Evolutionary conservation across 2,113 vertebrate species (phyloP), one percentile per base, ranked within the genome.

Genomic region (Geococcyx californianus): DNA sequence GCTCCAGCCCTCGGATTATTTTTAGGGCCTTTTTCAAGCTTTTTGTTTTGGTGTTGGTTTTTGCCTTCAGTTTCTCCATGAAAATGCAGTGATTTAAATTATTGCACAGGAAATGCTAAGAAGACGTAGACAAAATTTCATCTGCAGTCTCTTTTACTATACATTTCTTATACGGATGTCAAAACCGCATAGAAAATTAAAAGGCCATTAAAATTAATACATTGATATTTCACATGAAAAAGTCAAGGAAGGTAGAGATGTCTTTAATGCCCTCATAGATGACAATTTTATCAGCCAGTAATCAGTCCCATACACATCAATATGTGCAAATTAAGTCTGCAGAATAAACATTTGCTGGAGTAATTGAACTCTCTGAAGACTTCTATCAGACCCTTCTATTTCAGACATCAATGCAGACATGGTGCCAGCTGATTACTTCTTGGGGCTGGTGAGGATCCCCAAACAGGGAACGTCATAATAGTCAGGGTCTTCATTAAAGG

Each of bases 391-490:
- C 12, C 26, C 15, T 5, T 25, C 24, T 9, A 0, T 26, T 68
- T 47, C 11, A 55, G 68, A 31, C 33, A 28, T 31, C 26, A 6
- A 0, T 7, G 11, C 19, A 16, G n/a, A 18, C n/a, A 14, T 0
- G 3, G 33, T 21, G 23, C 24, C 52, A 4, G 24, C 10, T 59
- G 1, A 9, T 54, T 36, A 38, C 44, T 18, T 60, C 38, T 31
- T 7, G 0, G 51, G 51, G 72, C 7, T 15, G 44, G 10, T 42
- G 40, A 42, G 10, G 40, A 13, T 42, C 40, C 40, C 40, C 40
- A 42, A 13, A 13, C 40, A 10, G 40, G 40, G 40, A 13, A 42
- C 40, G 40, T 42, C 40, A 42, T 42, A 13, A 42, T 42, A 19
- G 44, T 33, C 36, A 25, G 34, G 40, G 76, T 40, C 58, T 42